Percentiles rank a stretch among this genome's conserved stretches.
Evolutionary conservation across 2,113 vertebrate species (phyloP).

Genomic region (Cepphus grylle): DNA sequence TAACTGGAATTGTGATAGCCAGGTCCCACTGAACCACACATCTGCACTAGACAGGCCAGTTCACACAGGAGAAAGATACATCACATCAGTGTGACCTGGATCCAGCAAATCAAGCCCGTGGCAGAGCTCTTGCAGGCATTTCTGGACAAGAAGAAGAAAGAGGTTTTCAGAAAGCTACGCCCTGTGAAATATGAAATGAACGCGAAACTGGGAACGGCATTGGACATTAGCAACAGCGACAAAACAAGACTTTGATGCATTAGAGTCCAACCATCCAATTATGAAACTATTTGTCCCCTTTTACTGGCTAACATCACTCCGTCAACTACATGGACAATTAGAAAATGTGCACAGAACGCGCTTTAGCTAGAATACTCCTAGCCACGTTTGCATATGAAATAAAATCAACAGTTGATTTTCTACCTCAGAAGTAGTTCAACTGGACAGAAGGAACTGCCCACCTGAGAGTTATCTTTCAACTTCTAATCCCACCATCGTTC

Average conservation of each 20-base stretch:
- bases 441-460: background rate
- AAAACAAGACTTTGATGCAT: background rate
- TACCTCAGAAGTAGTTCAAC: background rate
- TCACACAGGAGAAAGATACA: background rate
- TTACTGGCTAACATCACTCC: background rate
- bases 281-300: background rate
- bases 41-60: background rate
- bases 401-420: background rate
- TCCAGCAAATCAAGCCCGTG: background rate
- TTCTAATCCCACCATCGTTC: background rate
- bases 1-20: background rate
- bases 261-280: background rate
- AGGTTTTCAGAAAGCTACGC: background rate
- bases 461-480: background rate
- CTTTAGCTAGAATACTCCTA: background rate
- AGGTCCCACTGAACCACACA: background rate
- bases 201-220: background rate
- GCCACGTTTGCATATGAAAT: background rate
- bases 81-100: background rate
- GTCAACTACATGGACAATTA: background rate
- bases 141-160: background rate
- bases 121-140: background rate
- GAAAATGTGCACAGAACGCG: background rate
- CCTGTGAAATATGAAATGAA: background rate
- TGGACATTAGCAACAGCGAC: background rate